Evolutionary conservation across 2,888 invertebrate species (phyloP), one percentile per base, ranked within the genome.

Genomic region (Lepidocyrtinus sp.): DNA sequence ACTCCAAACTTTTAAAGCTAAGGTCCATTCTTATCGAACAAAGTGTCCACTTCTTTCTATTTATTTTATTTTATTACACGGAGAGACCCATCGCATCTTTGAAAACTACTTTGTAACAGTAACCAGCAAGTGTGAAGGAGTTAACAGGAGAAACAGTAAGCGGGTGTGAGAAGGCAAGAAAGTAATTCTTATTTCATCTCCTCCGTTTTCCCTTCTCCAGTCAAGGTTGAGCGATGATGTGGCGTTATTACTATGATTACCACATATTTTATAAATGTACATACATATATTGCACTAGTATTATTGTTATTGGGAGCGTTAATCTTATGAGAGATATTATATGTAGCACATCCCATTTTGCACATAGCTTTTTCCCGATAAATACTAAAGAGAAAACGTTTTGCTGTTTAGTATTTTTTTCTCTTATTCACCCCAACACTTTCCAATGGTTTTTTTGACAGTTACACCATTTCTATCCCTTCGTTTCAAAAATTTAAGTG

Each of bases 361-460:
- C 50, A 50, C 50, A 50, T 50, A 17, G 50, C 50, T 50, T 24
- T 72, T 72, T 72, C 62, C 63, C 25, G 63, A 72, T 72, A 72
- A 72, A 72, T 72, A 72, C 50, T 72, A 63, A 72, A 72, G 63
- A 72, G 63, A 26, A 72, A 72, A 24, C 36, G 73, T 73, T 65
- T 55, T 73, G 73, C 21, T 73, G 55, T 73, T 73, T 73, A 65
- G 64, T 73, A 64, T 65, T 50, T 65, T 59, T 50, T 59, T 65
- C 24, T 24, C 45, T 19, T 27, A 12, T 15, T 3, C 50, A 2
- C 72, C 62, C 22, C 55, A 0, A 24, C 68, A 59, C 61, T 59
- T 50, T 22, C 24, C 59, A 21, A 50, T n/a, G n/a, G 2, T 70
- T 50, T 59, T 25, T 45, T 36, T 61, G n/a, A n/a, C n/a, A n/a